A percentile compares a stretch with the other conserved stretches of the same genome.
These are phyloP conservation scores for Syritta pipiens DNA, from an alignment of 2,888 invertebrate species.

Conservation along the genomic window DNA sequence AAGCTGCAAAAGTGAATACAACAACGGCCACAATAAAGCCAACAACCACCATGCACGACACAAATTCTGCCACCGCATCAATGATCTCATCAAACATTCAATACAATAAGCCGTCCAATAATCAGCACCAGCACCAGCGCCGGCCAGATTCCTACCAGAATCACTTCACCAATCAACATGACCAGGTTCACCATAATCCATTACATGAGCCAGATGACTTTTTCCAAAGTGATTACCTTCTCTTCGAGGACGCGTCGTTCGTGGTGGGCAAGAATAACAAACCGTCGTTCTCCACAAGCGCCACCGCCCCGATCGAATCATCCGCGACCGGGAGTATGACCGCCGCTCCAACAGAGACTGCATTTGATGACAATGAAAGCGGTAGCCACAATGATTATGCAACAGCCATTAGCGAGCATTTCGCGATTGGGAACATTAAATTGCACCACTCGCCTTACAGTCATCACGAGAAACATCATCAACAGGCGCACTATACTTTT, in stretches of 20 bases:
- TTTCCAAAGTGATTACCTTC: slow-evolving; percentile 65
- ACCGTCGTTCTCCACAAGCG: slow-evolving; percentile 21
- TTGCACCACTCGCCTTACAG: slow-evolving; percentile 58
- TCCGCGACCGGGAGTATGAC: too few relatives aligned
- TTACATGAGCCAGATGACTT: slow-evolving; percentile 58
- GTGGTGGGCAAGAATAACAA: slow-evolving; percentile 46
- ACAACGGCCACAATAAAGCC: slow-evolving; percentile 59
- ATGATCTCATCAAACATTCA: slow-evolving; percentile 67
- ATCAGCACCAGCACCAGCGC: slow-evolving; percentile 51
- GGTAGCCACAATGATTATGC: slow-evolving; percentile 67
- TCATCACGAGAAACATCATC: slow-evolving; percentile 28
- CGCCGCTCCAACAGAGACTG: slow-evolving; percentile 38
- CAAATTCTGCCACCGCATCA: slow-evolving; percentile 44
- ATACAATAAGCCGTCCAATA: slow-evolving; percentile 59
- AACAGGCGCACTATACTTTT: slow-evolving; percentile 36
- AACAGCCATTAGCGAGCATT: slow-evolving; percentile 67
- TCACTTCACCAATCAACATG: slow-evolving; percentile 41
- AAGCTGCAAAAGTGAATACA: slow-evolving; percentile 33
- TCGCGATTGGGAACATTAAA: slow-evolving; percentile 58
- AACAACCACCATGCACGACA: slow-evolving; percentile 15
- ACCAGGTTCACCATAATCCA: slow-evolving; percentile 30
- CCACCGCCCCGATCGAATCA: slow-evolving; percentile 4
- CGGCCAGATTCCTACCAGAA: slow-evolving; percentile 53
- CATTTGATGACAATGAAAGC: slow-evolving; percentile 50
- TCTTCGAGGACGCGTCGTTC: slow-evolving; percentile 62